These are phyloP conservation scores for Parasteatoda tepidariorum DNA, from an alignment of 1,140 invertebrate species.

Conservation along the genomic window DNA sequence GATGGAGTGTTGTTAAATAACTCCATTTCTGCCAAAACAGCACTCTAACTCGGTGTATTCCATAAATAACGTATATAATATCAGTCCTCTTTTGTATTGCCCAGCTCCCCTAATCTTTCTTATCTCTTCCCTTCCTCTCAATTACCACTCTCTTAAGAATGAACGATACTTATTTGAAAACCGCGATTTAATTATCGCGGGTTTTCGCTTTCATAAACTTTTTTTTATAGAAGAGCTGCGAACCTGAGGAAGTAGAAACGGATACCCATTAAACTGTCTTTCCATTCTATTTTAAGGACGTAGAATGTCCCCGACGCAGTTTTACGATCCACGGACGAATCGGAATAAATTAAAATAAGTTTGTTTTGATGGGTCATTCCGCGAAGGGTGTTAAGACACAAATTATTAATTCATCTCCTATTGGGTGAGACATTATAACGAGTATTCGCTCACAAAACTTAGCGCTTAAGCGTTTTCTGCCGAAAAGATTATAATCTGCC, in stretches of 20 bases:
- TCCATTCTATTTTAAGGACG: neutral
- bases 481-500: neutral
- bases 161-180: neutral
- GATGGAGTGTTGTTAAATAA: too few species aligned
- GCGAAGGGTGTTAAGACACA: too few species aligned
- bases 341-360: neutral
- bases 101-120: too few species aligned
- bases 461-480: neutral
- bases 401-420: too few species aligned
- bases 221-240: neutral
- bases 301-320: too few species aligned
- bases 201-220: neutral
- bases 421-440: neutral
- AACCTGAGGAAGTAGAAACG: neutral
- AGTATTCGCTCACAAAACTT: neutral
- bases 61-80: too few species aligned
- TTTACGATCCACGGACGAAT: too few species aligned
- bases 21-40: too few species aligned
- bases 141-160: neutral
- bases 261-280: neutral
- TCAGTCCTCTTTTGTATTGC: too few species aligned
- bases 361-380: too few species aligned
- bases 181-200: neutral
- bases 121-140: neutral
- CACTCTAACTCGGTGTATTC: too few species aligned